phyloP scores from a whole-genome alignment of 2,113 vertebrate genomes.

The Crocuta crocuta region DNA sequence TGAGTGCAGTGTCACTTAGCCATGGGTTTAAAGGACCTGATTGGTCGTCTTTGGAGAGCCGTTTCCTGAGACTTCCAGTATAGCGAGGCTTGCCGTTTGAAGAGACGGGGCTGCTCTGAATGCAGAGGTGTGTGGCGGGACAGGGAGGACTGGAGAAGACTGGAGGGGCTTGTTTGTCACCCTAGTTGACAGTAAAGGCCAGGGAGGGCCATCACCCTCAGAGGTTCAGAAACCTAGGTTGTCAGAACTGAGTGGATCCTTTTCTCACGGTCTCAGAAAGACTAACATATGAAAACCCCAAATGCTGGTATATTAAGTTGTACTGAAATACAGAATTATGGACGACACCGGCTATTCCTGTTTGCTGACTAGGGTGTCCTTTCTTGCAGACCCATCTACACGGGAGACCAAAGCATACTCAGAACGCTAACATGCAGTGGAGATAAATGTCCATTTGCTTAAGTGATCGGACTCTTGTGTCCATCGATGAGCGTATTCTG shows the following conservation, averaged over 20 bases:
- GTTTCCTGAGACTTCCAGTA: background rate
- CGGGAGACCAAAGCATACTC: background rate
- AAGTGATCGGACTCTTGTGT: background rate
- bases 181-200: background rate
- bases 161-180: background rate
- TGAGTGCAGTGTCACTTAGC: background rate
- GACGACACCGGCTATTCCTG: background rate
- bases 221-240: background rate
- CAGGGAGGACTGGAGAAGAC: background rate
- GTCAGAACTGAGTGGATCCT: constrained; percentile 13
- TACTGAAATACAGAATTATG: constrained; percentile 9
- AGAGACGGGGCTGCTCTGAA: background rate
- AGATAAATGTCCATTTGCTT: background rate
- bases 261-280: constrained; percentile 1
- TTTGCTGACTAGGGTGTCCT: background rate
- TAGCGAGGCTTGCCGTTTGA: background rate
- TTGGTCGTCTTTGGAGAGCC: constrained; percentile 36
- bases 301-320: background rate
- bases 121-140: background rate
- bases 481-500: background rate
- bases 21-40: background rate
- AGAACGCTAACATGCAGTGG: background rate
- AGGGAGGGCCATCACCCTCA: background rate
- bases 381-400: background rate
- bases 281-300: background rate